phyloP scores from a whole-genome alignment of 2,888 invertebrate genomes.

The Brenthis daphne region DNA sequence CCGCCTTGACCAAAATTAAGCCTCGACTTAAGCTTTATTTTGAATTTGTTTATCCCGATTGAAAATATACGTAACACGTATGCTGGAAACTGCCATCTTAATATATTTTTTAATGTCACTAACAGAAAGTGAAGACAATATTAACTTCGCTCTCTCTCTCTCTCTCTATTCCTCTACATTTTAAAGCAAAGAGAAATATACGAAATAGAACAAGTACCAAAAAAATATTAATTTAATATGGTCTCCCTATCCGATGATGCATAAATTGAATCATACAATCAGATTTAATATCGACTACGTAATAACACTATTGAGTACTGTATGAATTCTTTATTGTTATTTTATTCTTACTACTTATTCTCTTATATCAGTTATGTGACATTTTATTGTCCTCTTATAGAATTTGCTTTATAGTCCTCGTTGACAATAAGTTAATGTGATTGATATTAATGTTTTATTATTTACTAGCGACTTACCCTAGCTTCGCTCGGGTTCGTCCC shows the following conservation, averaged over 20 bases:
- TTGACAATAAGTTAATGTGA: conserved; percentile 8
- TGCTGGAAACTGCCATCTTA: no score
- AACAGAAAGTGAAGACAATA: no score
- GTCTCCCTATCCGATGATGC: conserved; percentile 32
- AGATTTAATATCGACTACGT: conserved; percentile 39
- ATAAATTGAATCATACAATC: conserved; percentile 41
- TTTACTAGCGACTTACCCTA: not conserved
- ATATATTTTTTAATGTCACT: no score
- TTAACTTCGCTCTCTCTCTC: no score
- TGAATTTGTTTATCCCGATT: no score
- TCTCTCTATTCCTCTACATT: no score
- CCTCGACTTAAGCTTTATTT: no score
- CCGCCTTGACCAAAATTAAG: no score
- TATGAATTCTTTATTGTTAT: conserved; percentile 43
- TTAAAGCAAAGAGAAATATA: no score
- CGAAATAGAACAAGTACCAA: no score
- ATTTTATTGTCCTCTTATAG: conserved; percentile 29
- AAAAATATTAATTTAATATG: not conserved
- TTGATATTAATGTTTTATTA: not conserved
- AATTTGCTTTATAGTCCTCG: conserved; percentile 2
- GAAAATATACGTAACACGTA: no score
- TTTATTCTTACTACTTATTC: conserved; percentile 29
- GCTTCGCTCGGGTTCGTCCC: not conserved
- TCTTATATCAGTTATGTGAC: conserved; percentile 18
- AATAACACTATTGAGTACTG: conserved; percentile 42